Conservation (phyloP, 2,113 vertebrate species). For the Pardalotus punctatus region DNA sequence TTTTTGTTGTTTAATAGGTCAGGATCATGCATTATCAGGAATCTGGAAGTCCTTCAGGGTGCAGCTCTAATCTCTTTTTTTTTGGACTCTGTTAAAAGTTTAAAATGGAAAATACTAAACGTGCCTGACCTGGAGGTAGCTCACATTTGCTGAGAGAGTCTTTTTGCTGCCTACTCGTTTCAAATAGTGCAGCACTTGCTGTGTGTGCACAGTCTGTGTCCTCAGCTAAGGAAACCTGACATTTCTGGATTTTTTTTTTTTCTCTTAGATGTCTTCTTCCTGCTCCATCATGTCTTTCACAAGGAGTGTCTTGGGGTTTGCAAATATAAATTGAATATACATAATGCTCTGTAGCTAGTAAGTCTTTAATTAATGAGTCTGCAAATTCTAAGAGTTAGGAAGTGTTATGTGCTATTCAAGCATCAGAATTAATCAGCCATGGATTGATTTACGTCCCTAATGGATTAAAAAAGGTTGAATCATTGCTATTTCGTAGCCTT, state of each 20-base stretch:
- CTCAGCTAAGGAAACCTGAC: not conserved
- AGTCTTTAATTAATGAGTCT: not conserved
- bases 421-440: not conserved
- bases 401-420: not conserved
- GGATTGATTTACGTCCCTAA: not conserved
- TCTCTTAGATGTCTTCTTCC: not conserved
- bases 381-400: not conserved
- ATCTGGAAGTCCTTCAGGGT: constrained; percentile 13
- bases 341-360: not conserved
- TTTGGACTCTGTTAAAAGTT: not conserved
- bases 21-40: not conserved
- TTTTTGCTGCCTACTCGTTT: not conserved
- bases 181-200: not conserved
- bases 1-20: constrained; percentile 7
- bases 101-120: not conserved
- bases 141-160: not conserved
- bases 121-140: not conserved
- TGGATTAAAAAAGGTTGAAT: not conserved
- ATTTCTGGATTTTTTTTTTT: not conserved
- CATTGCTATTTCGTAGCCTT: not conserved
- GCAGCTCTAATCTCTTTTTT: not conserved
- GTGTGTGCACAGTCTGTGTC: not conserved
- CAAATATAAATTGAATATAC: not conserved
- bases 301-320: not conserved
- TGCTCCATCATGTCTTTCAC: not conserved